A percentile compares a stretch with the other conserved stretches of the same genome.
Conservation (phyloP, 2,888 invertebrate species). For the Epiblema foenella region DNA sequence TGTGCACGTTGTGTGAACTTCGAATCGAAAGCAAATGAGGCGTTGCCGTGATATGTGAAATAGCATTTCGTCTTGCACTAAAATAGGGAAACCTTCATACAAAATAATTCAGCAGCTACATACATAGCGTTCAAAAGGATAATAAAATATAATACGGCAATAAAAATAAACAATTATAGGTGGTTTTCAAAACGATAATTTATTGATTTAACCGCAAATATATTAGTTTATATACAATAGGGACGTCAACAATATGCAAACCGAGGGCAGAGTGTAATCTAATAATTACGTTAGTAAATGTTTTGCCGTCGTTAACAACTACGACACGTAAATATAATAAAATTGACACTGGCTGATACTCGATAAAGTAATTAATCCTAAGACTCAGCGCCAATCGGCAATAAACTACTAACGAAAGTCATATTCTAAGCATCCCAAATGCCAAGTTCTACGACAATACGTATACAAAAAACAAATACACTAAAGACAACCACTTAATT, state of each 20-base stretch:
- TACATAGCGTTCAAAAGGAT: neutral
- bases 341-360: conserved; percentile 54
- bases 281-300: conserved; percentile 58
- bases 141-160: conserved; percentile 9
- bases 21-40: no score
- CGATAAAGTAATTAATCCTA: conserved; percentile 52
- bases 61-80: no score
- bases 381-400: conserved; percentile 47
- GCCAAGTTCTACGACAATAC: conserved; percentile 71
- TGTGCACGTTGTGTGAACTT: no score
- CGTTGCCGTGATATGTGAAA: no score
- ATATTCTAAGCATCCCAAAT: conserved; percentile 62
- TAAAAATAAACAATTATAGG: conserved; percentile 45
- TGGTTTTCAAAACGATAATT: conserved; percentile 81
- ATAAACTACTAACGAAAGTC: conserved; percentile 55
- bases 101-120: no score
- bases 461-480: conserved; percentile 67
- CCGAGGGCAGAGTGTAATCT: conserved; percentile 66
- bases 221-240: conserved; percentile 83
- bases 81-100: no score
- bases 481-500: conserved; percentile 69
- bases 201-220: conserved; percentile 84
- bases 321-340: conserved; percentile 49
- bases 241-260: conserved; percentile 82
- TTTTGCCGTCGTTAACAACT: conserved; percentile 51